Percentiles rank a stretch among this genome's conserved stretches.
These are phyloP conservation scores for Seira sanloemensis DNA, from an alignment of 2,888 invertebrate species.

Conservation along the genomic window DNA sequence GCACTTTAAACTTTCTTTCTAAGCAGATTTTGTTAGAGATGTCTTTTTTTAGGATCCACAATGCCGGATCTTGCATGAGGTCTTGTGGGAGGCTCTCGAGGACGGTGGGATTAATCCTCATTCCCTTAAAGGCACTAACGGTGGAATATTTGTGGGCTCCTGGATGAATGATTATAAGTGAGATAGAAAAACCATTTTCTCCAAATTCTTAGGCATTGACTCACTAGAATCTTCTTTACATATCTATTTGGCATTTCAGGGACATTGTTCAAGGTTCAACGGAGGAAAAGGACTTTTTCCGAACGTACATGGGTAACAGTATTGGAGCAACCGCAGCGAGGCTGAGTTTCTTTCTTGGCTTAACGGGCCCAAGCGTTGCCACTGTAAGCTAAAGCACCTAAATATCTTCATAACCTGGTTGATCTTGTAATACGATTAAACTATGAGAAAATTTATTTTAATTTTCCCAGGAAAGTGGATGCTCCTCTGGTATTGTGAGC, in stretches of 20 bases:
- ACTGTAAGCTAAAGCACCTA: too few relatives aligned
- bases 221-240: too few relatives aligned
- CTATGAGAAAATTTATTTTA: conserved; percentile 16
- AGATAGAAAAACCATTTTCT: background rate
- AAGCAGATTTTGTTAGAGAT: too few relatives aligned
- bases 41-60: too few relatives aligned
- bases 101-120: conserved; percentile 29
- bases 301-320: conserved; percentile 50
- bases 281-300: conserved; percentile 34
- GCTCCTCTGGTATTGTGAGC: conserved; percentile 50
- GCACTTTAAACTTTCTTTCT: too few relatives aligned
- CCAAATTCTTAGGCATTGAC: background rate
- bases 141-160: conserved; percentile 43
- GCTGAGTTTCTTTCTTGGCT: conserved; percentile 34
- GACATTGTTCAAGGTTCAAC: conserved; percentile 19
- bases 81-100: conserved; percentile 36
- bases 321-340: conserved; percentile 43
- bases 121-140: conserved; percentile 16
- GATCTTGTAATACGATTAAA: too few relatives aligned
- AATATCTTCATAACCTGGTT: too few relatives aligned
- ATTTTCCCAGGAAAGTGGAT: conserved; percentile 37
- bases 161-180: conserved; percentile 52
- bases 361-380: conserved; percentile 50
- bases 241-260: too few relatives aligned
- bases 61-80: conserved; percentile 28